phyloP scores from a whole-genome alignment of 2,888 invertebrate genomes.

The Geotrupes spiniger region DNA sequence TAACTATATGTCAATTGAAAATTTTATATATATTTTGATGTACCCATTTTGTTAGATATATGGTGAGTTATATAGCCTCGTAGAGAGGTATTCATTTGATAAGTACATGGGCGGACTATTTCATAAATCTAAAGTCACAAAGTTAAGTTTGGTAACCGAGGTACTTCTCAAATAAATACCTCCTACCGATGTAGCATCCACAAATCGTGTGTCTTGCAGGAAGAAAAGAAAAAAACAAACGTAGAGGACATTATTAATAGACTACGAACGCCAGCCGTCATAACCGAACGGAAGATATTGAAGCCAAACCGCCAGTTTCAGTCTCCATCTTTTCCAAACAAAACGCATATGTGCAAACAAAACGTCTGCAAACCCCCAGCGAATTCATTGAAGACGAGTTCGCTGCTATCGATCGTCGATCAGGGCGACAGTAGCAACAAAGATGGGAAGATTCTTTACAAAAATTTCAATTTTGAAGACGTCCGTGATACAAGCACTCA shows the following conservation, averaged over 20 bases:
- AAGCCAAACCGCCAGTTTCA: slow-evolving; percentile 11
- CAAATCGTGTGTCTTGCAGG: too few species aligned
- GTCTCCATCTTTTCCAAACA: slow-evolving; percentile 2
- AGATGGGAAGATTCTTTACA: slow-evolving; percentile 17
- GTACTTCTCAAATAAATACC: too few species aligned
- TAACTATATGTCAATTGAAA: too few species aligned
- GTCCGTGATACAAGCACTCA: slow-evolving; percentile 48
- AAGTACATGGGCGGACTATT: too few species aligned
- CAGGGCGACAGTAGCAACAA: slow-evolving; percentile 12
- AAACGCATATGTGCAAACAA: slow-evolving; percentile 5
- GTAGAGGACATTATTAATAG: slow-evolving; percentile 18
- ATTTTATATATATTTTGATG: too few species aligned
- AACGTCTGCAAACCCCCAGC: slow-evolving; percentile 1
- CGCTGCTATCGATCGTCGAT: slow-evolving; percentile 16
- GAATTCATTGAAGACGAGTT: slow-evolving; percentile 8
- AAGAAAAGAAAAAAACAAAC: slow-evolving; percentile 19
- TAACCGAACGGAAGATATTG: slow-evolving; percentile 16
- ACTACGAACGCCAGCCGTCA: slow-evolving; percentile 15
- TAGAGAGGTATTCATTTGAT: too few species aligned
- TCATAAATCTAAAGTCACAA: too few species aligned
- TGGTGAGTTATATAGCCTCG: too few species aligned
- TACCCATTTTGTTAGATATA: too few species aligned
- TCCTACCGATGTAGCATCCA: too few species aligned
- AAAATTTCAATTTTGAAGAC: slow-evolving; percentile 20
- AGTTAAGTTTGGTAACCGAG: too few species aligned